Base-by-base conservation (phyloP, 1,140 invertebrate genomes). In the Nymphalis io region DNA sequence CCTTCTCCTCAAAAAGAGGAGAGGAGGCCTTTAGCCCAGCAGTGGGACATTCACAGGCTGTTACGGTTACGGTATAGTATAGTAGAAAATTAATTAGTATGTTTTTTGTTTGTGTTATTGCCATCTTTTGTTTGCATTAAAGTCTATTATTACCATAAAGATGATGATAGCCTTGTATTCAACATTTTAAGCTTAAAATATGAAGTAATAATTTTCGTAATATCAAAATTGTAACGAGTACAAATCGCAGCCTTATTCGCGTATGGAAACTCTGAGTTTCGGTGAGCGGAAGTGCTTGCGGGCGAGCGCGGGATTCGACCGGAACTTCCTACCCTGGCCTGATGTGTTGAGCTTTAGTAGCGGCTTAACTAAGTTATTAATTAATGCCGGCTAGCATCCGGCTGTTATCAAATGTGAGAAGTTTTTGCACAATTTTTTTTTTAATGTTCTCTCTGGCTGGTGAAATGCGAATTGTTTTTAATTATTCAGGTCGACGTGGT, bases 321-420 rank as follows among this genome's bases (percentile, higher is more conserved):
- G 88, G 88, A 90, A 85, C 78, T 87, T 83, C 73, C 76, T 62
- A 79, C 59, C 81, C 81, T 78, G 69, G 51, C 51, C 48, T 55
- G 51, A 55, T 89, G 85, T 89, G 84, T 84, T 83, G 82, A 88
- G 79, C 85, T 81, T 78, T 75, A 81, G 79, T 80, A 81, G 74
- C 76, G 79, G 75, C 80, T 86, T 83, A 85, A 84, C 83, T 83
- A 80, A 82, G 79, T 88, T 84, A 88, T 88, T 88, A 89, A 89
- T 89, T 88, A 89, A 87, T 80, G 75, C 77, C 76, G 78, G 62
- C 66, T 71, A 64, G 44, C 69, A 78, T 87, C 80, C 84, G 80
- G 68, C 73, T 68, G 55, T 68, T 75, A 77, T 76, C 68, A 74
- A 80, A 80, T 78, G 72, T 76, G 58, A 64, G 65, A 76, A 70